A percentile compares a stretch with the other conserved stretches of the same genome.
Evolutionary conservation across 2,797 vertebrate genomes (phyloP).

Genomic region (Todus mexicanus): DNA sequence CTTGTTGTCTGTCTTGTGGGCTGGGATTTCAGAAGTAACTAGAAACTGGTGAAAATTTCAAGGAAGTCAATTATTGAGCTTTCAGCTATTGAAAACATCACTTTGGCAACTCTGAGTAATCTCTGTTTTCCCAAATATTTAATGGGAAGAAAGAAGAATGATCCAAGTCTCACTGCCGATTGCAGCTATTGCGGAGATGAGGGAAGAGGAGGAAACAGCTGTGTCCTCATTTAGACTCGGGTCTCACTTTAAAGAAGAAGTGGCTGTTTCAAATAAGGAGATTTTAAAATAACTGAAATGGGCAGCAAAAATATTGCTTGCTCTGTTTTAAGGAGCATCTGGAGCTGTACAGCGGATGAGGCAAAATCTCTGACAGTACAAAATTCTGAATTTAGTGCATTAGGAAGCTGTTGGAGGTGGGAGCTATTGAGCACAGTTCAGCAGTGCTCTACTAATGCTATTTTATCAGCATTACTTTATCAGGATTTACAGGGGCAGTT

Average conservation of each 20-base stretch:
- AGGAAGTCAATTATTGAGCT: slow-evolving; percentile 24
- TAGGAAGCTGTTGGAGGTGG: neutral
- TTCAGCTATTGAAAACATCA: slow-evolving; percentile 11
- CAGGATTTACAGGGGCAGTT: neutral
- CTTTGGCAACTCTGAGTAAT: slow-evolving; percentile 40
- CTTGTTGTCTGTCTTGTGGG: neutral
- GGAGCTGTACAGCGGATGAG: slow-evolving; percentile 3
- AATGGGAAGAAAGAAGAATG: neutral
- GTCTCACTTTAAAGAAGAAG: slow-evolving; percentile 46
- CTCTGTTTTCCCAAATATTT: slow-evolving; percentile 57
- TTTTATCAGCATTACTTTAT: neutral
- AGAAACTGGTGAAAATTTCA: slow-evolving; percentile 1
- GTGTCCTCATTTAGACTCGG: slow-evolving; percentile 43
- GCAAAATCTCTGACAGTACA: slow-evolving; percentile 37
- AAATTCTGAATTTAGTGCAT: neutral
- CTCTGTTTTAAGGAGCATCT: slow-evolving; percentile 49
- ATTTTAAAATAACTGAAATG: slow-evolving; percentile 53
- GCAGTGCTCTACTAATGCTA: neutral
- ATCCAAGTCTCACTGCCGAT: neutral
- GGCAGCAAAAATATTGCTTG: slow-evolving; percentile 50
- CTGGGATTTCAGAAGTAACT: neutral
- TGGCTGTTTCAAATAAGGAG: slow-evolving; percentile 40
- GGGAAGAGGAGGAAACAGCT: slow-evolving; percentile 54
- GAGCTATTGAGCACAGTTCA: neutral
- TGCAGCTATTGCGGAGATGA: slow-evolving; percentile 29